Base-by-base conservation (phyloP, 2,888 invertebrate species). In the Neocrepidodera transversa region DNA sequence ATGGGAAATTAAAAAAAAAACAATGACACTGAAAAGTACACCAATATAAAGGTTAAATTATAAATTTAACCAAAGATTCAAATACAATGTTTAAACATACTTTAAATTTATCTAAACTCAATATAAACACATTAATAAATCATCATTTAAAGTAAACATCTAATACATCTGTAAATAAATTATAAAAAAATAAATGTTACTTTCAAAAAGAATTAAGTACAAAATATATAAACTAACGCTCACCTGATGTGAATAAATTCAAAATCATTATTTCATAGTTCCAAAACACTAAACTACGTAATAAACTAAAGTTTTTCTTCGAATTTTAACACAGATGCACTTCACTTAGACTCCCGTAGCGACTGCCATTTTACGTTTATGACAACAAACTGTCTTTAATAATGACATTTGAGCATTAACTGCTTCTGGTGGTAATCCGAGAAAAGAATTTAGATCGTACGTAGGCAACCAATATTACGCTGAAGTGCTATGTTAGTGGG, bases 311-410 rank as follows among this genome's bases (percentile, higher is more conserved):
- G 62, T 55, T 54, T 54, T 36, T 45, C 26, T 32, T 36, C 23
- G 14, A 54, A 36, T 26, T 59, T 61, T 51, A 52, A 42, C 64
- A 67, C 68, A 68, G 66, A 67, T 66, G 67, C 61, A 68, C 45
- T 58, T 65, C 61, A 58, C 57, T 59, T 59, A 23, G 30, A 63
- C 60, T 63, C 60, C 56, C 60, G 58, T 65, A 62, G 50, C 52
- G 65, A 63, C 65, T 60, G 58, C 65, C 65, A 65, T 65, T 56
- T 65, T 65, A 60, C 28, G n/a, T 59, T 53, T 57, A 45, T 54
- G 45, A 54, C 54, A 54, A 54, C 54, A 54, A 53, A 54, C 54
- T 54, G 54, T 38, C 47, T 62, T 55, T 57, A 56, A 62, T 56
- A 52, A 42, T 18, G 23, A 51, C 47, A 51, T 51, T 26, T 18